Conservation (phyloP, 2,888 invertebrate species). For the Chloromyia formosa region DNA sequence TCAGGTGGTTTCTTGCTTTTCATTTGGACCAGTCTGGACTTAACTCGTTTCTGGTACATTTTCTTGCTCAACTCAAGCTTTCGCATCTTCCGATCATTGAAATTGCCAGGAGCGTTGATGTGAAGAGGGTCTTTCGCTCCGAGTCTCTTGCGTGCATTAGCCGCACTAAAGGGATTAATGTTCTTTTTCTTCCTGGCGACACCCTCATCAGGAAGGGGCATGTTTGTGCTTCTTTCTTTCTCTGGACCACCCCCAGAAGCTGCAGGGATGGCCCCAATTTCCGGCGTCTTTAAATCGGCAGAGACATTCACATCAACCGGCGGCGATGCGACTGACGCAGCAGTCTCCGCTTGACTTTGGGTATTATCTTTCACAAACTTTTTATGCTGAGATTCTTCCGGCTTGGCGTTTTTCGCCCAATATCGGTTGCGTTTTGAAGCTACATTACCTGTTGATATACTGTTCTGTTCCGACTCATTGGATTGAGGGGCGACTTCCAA, state of each 20-base stretch:
- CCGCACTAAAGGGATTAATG: slow-evolving; percentile 21
- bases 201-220: no score
- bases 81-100: slow-evolving; percentile 56
- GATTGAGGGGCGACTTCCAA: neutral
- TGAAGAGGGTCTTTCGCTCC: neutral
- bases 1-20: slow-evolving; percentile 47
- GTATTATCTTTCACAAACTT: neutral
- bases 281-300: neutral
- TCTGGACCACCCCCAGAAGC: slow-evolving; percentile 53
- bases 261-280: slow-evolving; percentile 29
- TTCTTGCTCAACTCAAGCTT: slow-evolving; percentile 56
- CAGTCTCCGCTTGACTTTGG: neutral
- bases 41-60: slow-evolving; percentile 55
- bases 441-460: neutral
- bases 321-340: neutral
- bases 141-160: neutral
- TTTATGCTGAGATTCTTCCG: slow-evolving; percentile 17
- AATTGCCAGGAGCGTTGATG: slow-evolving; percentile 29
- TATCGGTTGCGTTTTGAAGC: neutral
- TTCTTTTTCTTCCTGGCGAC: no score
- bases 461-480: neutral
- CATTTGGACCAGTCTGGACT: slow-evolving; percentile 52
- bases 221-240: slow-evolving; percentile 49
- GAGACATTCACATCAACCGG: neutral
- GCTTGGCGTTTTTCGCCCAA: neutral